phyloP scores from a whole-genome alignment of 2,113 vertebrate genomes.

The Chrysemys picta region DNA sequence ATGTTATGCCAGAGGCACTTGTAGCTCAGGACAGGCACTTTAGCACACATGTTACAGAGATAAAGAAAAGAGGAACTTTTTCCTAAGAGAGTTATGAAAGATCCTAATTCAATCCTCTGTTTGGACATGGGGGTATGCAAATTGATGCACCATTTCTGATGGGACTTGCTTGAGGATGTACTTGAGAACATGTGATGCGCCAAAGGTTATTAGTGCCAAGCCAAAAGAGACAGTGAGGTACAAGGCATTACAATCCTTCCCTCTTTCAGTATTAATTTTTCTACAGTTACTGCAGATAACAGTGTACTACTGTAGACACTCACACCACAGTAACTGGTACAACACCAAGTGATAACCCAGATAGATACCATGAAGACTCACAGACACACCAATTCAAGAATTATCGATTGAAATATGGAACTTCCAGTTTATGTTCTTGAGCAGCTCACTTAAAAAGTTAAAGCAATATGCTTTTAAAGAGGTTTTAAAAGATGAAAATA shows the following conservation, averaged over 20 bases:
- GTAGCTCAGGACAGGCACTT: neutral
- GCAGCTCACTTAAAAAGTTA: neutral
- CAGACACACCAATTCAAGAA: neutral
- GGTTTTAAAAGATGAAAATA: neutral
- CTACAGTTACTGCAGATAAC: accelerated
- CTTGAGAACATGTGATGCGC: neutral
- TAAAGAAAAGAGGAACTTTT: accelerated
- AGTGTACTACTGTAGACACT: neutral
- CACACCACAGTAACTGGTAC: neutral
- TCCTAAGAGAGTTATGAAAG: neutral
- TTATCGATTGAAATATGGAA: neutral
- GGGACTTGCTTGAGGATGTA: neutral
- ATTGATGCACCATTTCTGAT: neutral
- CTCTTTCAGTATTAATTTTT: neutral
- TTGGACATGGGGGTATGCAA: neutral
- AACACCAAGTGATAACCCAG: neutral
- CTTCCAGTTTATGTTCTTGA: neutral
- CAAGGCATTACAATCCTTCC: neutral
- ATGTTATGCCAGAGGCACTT: neutral
- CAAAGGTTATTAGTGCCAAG: neutral
- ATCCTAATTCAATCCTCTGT: neutral
- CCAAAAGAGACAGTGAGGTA: neutral
- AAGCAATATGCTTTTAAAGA: neutral
- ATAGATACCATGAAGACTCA: neutral
- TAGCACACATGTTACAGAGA: neutral